Conservation (phyloP, 2,113 vertebrate species). For the Spilogale gracilis region DNA sequence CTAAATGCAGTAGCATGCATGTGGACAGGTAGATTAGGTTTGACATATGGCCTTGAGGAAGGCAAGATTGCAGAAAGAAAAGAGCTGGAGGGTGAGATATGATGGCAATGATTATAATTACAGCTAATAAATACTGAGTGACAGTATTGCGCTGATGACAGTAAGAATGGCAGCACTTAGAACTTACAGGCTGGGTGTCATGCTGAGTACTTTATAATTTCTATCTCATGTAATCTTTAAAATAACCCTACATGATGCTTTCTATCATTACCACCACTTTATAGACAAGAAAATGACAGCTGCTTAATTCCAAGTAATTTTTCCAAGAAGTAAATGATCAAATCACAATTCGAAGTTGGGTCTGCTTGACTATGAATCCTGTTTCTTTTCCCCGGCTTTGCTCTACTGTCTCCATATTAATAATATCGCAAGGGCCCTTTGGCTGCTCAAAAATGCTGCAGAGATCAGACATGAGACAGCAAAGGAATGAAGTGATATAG, state of each 20-base stretch:
- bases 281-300: background rate
- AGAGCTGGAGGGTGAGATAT: background rate
- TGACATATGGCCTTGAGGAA: background rate
- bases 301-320: slow-evolving; percentile 20
- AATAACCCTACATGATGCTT: background rate
- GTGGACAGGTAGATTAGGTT: background rate
- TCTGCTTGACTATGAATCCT: slow-evolving; percentile 15
- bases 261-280: background rate
- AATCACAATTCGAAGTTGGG: background rate
- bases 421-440: background rate
- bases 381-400: background rate
- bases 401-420: background rate
- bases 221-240: slow-evolving; percentile 8
- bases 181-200: background rate
- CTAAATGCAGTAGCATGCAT: background rate
- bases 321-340: background rate
- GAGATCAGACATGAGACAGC: background rate
- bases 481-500: background rate
- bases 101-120: background rate
- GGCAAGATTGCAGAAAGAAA: background rate
- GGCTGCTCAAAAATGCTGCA: background rate
- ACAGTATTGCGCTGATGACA: background rate
- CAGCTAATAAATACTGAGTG: background rate
- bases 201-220: background rate
- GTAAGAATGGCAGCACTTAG: background rate